Evolutionary conservation across 2,888 invertebrate species (phyloP).

Genomic region (Ophonus ardosiacus): DNA sequence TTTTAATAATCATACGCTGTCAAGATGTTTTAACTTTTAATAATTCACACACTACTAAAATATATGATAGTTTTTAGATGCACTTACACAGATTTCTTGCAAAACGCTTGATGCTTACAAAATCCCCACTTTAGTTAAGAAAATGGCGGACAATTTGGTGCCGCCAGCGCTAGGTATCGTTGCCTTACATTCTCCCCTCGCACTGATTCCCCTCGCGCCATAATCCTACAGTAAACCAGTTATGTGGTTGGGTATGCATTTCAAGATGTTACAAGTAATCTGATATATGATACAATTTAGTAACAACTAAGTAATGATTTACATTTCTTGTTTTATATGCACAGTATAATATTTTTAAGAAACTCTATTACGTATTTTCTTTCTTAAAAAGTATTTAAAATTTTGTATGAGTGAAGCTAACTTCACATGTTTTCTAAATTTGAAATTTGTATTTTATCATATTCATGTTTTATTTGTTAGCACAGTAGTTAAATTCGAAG

Average conservation of each 20-base stretch:
- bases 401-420: not conserved
- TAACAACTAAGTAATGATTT: not conserved
- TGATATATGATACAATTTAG: conserved; percentile 26
- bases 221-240: conserved; percentile 55
- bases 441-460: not conserved
- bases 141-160: conserved; percentile 75
- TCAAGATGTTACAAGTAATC: conserved; percentile 49
- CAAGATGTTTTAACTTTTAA: conserved; percentile 68
- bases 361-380: not conserved
- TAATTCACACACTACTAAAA: conserved; percentile 71
- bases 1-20: conserved; percentile 69
- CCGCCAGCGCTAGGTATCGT: conserved; percentile 71
- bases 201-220: conserved; percentile 49
- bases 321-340: not conserved
- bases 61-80: conserved; percentile 72
- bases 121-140: conserved; percentile 75
- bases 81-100: conserved; percentile 74
- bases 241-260: conserved; percentile 55
- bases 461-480: not conserved
- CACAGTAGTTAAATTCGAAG: too few relatives aligned
- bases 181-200: conserved; percentile 65
- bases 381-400: not conserved
- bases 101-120: conserved; percentile 74
- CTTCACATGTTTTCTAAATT: not conserved
- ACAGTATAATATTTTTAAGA: not conserved